These are phyloP conservation scores for Anarhynchus alexandrinus DNA, from an alignment of 2,113 vertebrate species.

Conservation along the genomic window DNA sequence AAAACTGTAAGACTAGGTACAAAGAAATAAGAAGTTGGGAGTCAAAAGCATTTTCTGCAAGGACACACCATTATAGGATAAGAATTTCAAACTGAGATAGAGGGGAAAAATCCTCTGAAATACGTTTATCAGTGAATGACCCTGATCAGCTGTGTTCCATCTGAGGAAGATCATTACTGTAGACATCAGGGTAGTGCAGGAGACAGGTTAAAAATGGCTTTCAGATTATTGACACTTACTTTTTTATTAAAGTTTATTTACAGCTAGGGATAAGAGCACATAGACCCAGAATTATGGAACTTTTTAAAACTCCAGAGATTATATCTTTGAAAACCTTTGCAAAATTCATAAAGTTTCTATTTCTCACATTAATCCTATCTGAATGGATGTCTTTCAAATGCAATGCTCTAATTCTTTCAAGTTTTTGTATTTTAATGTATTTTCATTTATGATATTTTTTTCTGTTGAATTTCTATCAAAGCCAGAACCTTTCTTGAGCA, in stretches of 20 bases:
- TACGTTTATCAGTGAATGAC: constrained; percentile 76
- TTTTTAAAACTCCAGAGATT: constrained; percentile 66
- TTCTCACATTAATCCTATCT: constrained; percentile 43
- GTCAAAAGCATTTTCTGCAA: constrained; percentile 49
- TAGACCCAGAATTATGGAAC: constrained; percentile 47
- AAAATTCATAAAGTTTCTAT: constrained; percentile 58
- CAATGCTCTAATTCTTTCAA: constrained; percentile 41
- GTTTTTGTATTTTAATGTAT: neutral
- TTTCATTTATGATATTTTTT: constrained; percentile 12
- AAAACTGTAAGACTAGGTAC: neutral
- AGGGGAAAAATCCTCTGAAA: constrained; percentile 73
- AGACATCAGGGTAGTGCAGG: constrained; percentile 51
- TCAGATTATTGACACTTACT: constrained; percentile 70
- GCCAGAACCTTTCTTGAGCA: neutral
- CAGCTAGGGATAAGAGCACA: constrained; percentile 54
- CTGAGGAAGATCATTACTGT: constrained; percentile 56
- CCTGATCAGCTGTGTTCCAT: constrained; percentile 70
- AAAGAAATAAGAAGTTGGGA: constrained; percentile 39
- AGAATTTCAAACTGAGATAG: constrained; percentile 69
- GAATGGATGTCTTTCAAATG: constrained; percentile 36
- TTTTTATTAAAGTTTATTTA: constrained; percentile 72
- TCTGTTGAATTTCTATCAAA: neutral
- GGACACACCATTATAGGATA: constrained; percentile 65
- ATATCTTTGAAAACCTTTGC: constrained; percentile 59
- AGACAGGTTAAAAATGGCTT: constrained; percentile 72